Evolutionary conservation across 1,140 invertebrate species (phyloP).

Genomic region (Leptonema lineaticorne): DNA sequence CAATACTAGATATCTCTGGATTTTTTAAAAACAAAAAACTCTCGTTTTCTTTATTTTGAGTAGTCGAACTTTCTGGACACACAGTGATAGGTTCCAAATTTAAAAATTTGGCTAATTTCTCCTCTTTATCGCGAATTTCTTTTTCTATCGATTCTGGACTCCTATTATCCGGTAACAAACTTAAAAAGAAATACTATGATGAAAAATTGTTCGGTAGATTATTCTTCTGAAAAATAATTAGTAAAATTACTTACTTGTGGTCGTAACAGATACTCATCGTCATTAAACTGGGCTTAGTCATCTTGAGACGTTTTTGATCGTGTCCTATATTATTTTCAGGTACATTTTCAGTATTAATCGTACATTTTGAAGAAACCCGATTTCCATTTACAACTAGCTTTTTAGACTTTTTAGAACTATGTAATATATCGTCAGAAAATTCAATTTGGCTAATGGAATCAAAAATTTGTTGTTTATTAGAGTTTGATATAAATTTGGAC

Average conservation of each 20-base stretch:
- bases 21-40: neutral
- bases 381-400: too few relatives aligned
- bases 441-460: slow-evolving; percentile 19
- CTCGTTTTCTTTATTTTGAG: neutral
- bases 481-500: neutral
- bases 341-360: too few relatives aligned
- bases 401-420: slow-evolving; percentile 34
- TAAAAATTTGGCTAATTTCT: slow-evolving; percentile 53
- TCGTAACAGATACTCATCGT: slow-evolving; percentile 47
- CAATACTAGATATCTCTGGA: neutral
- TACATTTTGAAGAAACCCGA: too few relatives aligned
- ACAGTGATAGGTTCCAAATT: slow-evolving; percentile 53
- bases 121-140: slow-evolving; percentile 55
- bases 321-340: neutral
- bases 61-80: slow-evolving; percentile 22
- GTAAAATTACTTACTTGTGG: slow-evolving; percentile 1
- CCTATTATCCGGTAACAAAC: slow-evolving; percentile 25
- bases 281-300: slow-evolving; percentile 47
- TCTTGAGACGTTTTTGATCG: neutral
- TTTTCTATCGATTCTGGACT: slow-evolving; percentile 40
- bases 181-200: slow-evolving; percentile 18
- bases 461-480: slow-evolving; percentile 7
- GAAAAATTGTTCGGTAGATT: neutral
- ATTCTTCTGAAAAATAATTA: neutral
- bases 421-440: slow-evolving; percentile 31